phyloP scores from a whole-genome alignment of 2,888 invertebrate species.

The Andrena camellia region DNA sequence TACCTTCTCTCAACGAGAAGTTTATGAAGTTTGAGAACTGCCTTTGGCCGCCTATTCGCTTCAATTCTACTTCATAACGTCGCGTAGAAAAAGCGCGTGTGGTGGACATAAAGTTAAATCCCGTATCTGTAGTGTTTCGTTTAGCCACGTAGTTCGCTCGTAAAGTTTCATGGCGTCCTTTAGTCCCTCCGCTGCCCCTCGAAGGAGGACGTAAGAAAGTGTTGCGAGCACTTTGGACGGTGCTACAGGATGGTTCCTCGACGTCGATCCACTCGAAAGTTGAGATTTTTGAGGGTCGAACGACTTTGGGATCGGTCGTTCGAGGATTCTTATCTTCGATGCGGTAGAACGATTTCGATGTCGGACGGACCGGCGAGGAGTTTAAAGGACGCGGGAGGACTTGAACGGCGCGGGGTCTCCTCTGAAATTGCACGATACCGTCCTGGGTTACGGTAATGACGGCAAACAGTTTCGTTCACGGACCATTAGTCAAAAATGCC shows the following conservation, averaged over 20 bases:
- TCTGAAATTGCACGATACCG: conserved; percentile 72
- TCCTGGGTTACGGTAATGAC: conserved; percentile 76
- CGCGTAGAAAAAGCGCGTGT: conserved; percentile 23
- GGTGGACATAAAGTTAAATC: conserved; percentile 56
- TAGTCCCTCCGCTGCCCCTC: conserved; percentile 16
- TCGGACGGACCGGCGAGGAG: conserved; percentile 57
- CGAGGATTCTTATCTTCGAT: conserved; percentile 75
- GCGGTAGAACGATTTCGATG: conserved; percentile 66
- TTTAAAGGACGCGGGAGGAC: conserved; percentile 56
- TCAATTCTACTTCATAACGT: conserved; percentile 27
- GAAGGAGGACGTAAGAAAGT: conserved; percentile 61
- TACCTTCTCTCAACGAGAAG: no score
- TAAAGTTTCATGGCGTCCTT: conserved; percentile 67
- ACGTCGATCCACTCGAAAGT: conserved; percentile 71
- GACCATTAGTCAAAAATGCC: conserved; percentile 82
- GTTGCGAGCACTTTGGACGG: conserved; percentile 65
- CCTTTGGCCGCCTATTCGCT: neutral
- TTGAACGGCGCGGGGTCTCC: conserved; percentile 54
- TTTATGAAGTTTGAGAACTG: neutral
- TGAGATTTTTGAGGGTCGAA: conserved; percentile 73
- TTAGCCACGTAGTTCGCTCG: conserved; percentile 62
- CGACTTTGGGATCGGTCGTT: conserved; percentile 70
- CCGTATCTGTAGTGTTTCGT: conserved; percentile 65
- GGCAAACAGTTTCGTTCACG: conserved; percentile 80
- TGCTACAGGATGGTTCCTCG: conserved; percentile 53